Conservation (phyloP, 1,140 invertebrate genomes). For the Hycleus cichorii region DNA sequence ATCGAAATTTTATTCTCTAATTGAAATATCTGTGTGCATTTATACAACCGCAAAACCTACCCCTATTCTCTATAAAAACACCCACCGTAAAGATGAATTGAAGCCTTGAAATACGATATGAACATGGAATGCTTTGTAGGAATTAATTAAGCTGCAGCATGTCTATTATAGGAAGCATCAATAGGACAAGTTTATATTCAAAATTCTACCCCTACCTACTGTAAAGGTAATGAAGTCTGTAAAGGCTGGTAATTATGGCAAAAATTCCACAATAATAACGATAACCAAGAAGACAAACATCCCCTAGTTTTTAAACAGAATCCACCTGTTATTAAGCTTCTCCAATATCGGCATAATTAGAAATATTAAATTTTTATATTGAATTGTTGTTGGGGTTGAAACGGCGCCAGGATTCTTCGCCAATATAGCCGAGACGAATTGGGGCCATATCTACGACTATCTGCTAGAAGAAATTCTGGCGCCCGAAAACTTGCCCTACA, state of each 20-base stretch:
- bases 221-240: slow-evolving; percentile 19
- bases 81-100: background rate
- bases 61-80: background rate
- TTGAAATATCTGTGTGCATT: too few species aligned
- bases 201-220: slow-evolving; percentile 3
- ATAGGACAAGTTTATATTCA: slow-evolving; percentile 15
- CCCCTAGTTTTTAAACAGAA: too few species aligned
- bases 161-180: slow-evolving; percentile 2
- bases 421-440: too few species aligned
- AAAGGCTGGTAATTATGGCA: slow-evolving; percentile 17
- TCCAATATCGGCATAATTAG: too few species aligned
- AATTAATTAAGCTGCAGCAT: slow-evolving; percentile 10
- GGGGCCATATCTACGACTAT: too few species aligned
- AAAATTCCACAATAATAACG: slow-evolving; percentile 23
- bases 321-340: too few species aligned
- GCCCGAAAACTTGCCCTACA: too few species aligned
- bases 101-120: slow-evolving; percentile 9
- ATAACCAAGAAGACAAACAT: slow-evolving; percentile 12
- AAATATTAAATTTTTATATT: background rate
- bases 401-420: background rate
- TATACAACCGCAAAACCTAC: background rate
- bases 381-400: background rate
- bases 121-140: slow-evolving; percentile 10
- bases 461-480: too few species aligned
- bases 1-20: too few species aligned